Evolutionary conservation across 2,888 invertebrate genomes (phyloP), one percentile per base, ranked within the genome.

Genomic region (Protonemura montana): DNA sequence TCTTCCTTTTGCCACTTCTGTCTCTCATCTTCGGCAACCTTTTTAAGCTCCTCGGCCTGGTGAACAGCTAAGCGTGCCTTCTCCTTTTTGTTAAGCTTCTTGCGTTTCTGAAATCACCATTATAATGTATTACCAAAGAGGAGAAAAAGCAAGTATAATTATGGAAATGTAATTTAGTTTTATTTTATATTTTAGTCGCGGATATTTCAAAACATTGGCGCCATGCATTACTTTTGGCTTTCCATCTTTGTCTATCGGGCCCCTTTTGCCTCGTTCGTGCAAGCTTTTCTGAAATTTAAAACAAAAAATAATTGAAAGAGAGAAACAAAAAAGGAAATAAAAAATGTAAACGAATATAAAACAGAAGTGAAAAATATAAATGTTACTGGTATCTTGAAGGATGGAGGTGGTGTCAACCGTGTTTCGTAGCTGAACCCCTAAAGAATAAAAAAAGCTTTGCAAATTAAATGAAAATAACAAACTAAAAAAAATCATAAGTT

Each of bases 1-100:
- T 91, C 88, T 28, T 90, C 89, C 86, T 89, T 88, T 29, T 90
- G 89, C 87, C 29, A 1, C 42, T 25, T 59, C 28, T 27, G 25
- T 21, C 27, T 84, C 76, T 84, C 84, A 28, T 59, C 35, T 21
- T 28, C 82, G 26, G 30, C 30, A 80, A 29, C 82, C 29, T 27
- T 30, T 16, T 26, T 59, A 76, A 82, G 59, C 82, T 86, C 77
- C 21, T 83, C 86, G 1, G 84, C 41, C 30, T 86, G 83, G 28
- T 26, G n/a, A 13, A 77, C 84, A 1, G 77, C 30, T 1, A 86
- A 59, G 1, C 77, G 76, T 0, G 86, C 86, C 28, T 82, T 82
- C 84, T 86, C 86, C 29, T 86, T 84, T 41, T 86, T 86, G 6
- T 29, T 84, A 27, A 86, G 83, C 83, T 86, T 86, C 28, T 86